Evolutionary conservation across 2,113 vertebrate genomes (phyloP), one percentile per base, ranked within the genome.

Genomic region (Chroicocephalus ridibundus): DNA sequence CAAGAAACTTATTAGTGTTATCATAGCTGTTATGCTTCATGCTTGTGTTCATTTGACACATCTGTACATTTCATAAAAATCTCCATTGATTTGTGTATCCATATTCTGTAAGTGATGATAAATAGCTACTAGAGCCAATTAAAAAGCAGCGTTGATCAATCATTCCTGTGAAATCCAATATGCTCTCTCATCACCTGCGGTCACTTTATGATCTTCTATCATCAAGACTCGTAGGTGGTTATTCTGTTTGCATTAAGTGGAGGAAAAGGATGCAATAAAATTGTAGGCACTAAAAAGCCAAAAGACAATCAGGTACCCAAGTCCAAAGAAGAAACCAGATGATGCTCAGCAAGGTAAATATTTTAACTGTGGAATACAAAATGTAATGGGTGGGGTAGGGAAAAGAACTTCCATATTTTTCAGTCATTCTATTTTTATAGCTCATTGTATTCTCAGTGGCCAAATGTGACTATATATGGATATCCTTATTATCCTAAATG

Each of bases 11-110:
- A 51, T 62, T 79, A 81, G 9, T 64, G 24, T 87, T 90, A 85
- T 54, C 9, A 21, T n/a, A 80, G 19, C 17, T 64, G 24, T 57
- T 95, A 27, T 13, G n/a, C 13, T 49, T 19, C 9, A 38, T n/a
- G 7, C 6, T 18, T 75, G 18, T 36, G 24, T 74, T 79, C 6
- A 44, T 77, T 62, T 92, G 79, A 72, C 34, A 49, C 18, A 52
- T 31, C 27, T 65, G 70, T 85, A 70, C 8, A 10, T 80, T 92
- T 88, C 38, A 70, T 61, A 58, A 88, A 94, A 82, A 58, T 74
- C 22, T 85, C 11, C 6, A 85, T 74, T 90, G 70, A 92, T 93
- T 90, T 96, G 36, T 62, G n/a, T 62, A 38, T 62, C 25, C 25
- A 32, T 52, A 31, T 82, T 74, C 60, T 69, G 42, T 66, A 51